phyloP scores from a whole-genome alignment of 2,888 invertebrate genomes.

The Lepetodrilus schrolli region DNA sequence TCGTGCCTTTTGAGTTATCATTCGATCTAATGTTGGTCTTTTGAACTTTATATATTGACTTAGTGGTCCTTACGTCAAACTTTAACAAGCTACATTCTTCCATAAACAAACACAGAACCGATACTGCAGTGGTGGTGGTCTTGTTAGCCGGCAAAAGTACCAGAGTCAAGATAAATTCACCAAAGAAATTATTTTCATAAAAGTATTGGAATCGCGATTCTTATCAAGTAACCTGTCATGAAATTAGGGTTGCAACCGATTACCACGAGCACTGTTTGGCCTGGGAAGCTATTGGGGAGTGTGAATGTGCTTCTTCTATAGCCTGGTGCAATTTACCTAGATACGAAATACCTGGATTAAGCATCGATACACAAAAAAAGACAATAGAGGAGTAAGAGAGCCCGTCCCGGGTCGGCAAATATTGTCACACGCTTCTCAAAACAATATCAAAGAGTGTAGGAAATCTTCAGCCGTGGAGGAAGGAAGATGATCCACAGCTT shows the following conservation, averaged over 20 bases:
- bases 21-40: background rate
- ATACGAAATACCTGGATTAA: background rate
- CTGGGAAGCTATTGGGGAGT: background rate
- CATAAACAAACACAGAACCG: background rate
- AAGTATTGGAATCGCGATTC: background rate
- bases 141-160: background rate
- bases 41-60: background rate
- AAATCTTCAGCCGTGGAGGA: slow-evolving; percentile 15
- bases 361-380: background rate
- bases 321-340: background rate
- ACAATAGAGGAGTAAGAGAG: background rate
- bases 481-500: background rate
- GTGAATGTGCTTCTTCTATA: background rate
- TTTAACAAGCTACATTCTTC: background rate
- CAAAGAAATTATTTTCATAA: background rate
- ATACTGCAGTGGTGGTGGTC: background rate
- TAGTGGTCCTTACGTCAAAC: background rate
- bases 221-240: background rate
- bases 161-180: too few relatives aligned
- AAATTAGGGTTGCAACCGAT: background rate
- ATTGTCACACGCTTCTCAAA: slow-evolving; percentile 31
- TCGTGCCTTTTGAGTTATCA: too few relatives aligned
- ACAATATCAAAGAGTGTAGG: slow-evolving; percentile 30
- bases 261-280: background rate
- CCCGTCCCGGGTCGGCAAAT: slow-evolving; percentile 17